These are phyloP conservation scores for Hemicordylus capensis DNA, from an alignment of 2,113 vertebrate genomes.

Conservation along the genomic window DNA sequence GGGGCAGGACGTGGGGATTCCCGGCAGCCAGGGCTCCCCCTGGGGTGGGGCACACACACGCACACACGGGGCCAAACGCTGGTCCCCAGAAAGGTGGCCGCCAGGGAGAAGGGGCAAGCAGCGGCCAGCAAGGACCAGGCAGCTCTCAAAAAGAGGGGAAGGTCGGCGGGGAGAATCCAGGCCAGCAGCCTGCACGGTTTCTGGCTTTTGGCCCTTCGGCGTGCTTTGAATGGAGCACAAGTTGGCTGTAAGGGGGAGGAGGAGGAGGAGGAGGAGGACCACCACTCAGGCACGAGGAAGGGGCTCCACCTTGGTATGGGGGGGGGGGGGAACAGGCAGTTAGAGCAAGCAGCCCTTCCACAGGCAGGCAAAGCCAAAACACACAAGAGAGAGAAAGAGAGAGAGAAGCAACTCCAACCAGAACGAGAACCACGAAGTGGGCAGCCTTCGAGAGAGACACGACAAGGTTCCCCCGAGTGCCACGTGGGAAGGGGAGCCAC, in stretches of 20 bases:
- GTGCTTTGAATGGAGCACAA: conserved; percentile 86
- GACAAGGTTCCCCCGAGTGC: conserved; percentile 64
- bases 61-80: too few relatives aligned
- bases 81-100: too few relatives aligned
- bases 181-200: background rate
- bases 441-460: conserved; percentile 65
- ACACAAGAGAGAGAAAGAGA: conserved; percentile 64
- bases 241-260: conserved; percentile 81
- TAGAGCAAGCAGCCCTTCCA: conserved; percentile 81
- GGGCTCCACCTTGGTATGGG: conserved; percentile 70
- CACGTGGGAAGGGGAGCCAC: conserved; percentile 55
- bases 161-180: background rate
- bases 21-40: too few relatives aligned
- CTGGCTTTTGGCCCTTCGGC: conserved; percentile 75
- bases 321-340: conserved; percentile 76
- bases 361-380: conserved; percentile 80
- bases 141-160: too few relatives aligned
- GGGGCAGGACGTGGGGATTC: too few relatives aligned
- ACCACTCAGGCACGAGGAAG: conserved; percentile 60
- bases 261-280: conserved; percentile 68
- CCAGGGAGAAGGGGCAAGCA: too few relatives aligned
- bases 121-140: background rate
- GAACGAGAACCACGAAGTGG: conserved; percentile 84
- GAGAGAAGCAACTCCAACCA: conserved; percentile 81
- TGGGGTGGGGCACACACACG: too few relatives aligned